Base-by-base conservation (phyloP, 2,797 vertebrate genomes). In the Dermochelys coriacea region DNA sequence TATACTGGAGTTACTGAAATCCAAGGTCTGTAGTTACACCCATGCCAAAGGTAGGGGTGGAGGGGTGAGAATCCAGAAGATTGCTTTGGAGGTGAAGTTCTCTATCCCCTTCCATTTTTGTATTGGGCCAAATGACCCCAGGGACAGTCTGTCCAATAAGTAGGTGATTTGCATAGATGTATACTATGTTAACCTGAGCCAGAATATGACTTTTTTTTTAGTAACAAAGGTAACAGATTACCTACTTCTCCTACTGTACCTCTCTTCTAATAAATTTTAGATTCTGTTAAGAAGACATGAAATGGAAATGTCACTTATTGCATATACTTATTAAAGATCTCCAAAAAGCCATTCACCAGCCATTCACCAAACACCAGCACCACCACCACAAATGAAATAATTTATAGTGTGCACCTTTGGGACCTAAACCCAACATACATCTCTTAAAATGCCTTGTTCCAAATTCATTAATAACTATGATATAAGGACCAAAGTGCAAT, bases 1-100 rank as follows among this genome's bases (percentile, higher is more conserved):
- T 15, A 18, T n/a, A 49, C 25, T 15, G 59, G 16, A 84, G 34
- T 8, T 77, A 23, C 47, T 89, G 77, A 86, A 45, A 61, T 7
- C 23, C 50, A 31, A 91, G 80, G 47, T 8, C 10, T 21, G 12
- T 4, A 87, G 52, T 91, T 83, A 57, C 29, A 3, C 5, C 78
- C 31, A 37, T 68, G 19, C 57, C 57, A 59, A 57, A 59, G 11
- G 12, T 59, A 54, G 21, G 59, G 21, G 6, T 74, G 82, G 74
- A 47, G 80, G 31, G n/a, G 79, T 93, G 25, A 55, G 45, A 50
- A 37, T 83, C 45, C 18, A 8, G 79, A 51, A 88, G 86, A 57
- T 12, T 41, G n/a, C 45, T 57, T 9, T 45, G n/a, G 41, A 6
- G 64, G 50, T 84, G 85, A 86, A 86, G 6, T 25, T 68, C 23